Base-by-base conservation (phyloP, 1,140 invertebrate species). In the Aphelinus atriplicis region DNA sequence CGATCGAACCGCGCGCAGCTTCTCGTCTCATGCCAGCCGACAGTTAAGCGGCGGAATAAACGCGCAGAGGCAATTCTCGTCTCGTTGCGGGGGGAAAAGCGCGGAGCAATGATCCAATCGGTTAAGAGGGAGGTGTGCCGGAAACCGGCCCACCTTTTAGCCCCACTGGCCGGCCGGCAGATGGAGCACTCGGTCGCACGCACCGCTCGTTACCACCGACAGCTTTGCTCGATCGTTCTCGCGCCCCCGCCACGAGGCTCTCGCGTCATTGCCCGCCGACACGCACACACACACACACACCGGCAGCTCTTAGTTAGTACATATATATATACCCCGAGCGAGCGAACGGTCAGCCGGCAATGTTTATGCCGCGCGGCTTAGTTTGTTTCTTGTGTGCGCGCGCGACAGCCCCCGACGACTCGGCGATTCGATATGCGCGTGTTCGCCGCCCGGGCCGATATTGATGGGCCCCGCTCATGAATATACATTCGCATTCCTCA, bases 91-190 rank as follows among this genome's bases (percentile, higher is more conserved):
- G 51, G 51, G 61, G 57, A 67, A 62, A 67, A 64, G 61, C 47
- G 42, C 57, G 71, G 76, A 81, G 80, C 77, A 76, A 68, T 58
- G 84, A 85, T 84, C 82, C 81, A 83, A 82, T 82, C 83, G 82
- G 83, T 86, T 87, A 87, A 84, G 81, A 80, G 81, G 82, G 82
- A 86, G 86, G 87, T 87, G 86, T 87, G 86, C 84, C 87, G 81
- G 84, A 83, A 26, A 83, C 80, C 86, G 77, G 82, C 86, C 86
- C 85, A 87, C 85, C 87, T 88, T 87, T 87, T 87, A 88, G 83
- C 85, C 81, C 84, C 82, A 81, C 73, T 75, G 80, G 77, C 78
- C 78, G 77, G 79, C 80, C 79, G 80, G 79, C 79, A 81, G 80
- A 84, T 79, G 51, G 51, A 53, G 4, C 51, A 53, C 4, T 53